These are phyloP conservation scores for Romanogobio albipinnatus DNA, from an alignment of 2,113 vertebrate species.

Conservation along the genomic window DNA sequence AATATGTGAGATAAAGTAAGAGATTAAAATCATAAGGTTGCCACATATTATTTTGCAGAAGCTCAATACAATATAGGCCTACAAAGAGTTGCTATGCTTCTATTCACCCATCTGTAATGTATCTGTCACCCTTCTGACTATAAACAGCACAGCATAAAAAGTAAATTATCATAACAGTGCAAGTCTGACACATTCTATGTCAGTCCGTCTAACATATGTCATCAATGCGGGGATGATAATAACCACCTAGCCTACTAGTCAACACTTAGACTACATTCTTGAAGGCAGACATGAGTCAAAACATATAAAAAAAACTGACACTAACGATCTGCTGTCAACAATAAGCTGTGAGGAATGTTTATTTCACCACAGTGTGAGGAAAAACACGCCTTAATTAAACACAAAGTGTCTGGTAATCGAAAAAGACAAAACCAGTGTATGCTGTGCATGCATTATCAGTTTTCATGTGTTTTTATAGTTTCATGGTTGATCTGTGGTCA, in stretches of 20 bases:
- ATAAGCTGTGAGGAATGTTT: conserved; percentile 17
- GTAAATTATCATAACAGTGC: neutral
- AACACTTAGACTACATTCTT: conserved; percentile 30
- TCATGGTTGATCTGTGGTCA: neutral
- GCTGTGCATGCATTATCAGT: neutral
- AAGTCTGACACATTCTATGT: conserved; percentile 7
- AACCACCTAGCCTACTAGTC: neutral
- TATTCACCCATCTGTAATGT: neutral
- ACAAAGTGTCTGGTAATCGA: neutral
- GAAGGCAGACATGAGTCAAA: conserved; percentile 38
- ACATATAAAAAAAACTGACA: conserved; percentile 28
- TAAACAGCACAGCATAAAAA: neutral
- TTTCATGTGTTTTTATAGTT: neutral
- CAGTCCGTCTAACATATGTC: conserved; percentile 20
- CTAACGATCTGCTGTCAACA: conserved; percentile 23
- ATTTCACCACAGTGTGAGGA: conserved; percentile 25
- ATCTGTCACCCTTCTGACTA: neutral
- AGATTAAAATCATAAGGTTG: neutral
- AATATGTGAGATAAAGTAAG: neutral
- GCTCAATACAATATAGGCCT: neutral
- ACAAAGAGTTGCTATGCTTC: neutral
- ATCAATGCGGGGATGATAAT: conserved; percentile 39
- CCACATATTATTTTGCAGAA: neutral
- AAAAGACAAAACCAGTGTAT: neutral
- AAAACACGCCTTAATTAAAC: neutral